Base-by-base conservation (phyloP, 92 coral and sea anemone genomes). In the Porites rus region DNA sequence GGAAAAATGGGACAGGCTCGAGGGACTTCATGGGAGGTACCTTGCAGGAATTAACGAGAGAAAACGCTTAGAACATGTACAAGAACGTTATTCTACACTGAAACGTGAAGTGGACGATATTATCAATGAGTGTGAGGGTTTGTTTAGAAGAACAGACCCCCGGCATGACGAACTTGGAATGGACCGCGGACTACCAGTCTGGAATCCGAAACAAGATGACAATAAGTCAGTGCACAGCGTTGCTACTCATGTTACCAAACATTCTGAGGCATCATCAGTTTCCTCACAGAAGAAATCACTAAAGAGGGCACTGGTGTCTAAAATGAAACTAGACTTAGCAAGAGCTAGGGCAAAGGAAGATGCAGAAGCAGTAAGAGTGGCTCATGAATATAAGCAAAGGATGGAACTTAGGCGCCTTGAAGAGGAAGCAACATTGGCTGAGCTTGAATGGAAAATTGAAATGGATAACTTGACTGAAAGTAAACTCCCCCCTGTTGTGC, bases 361-460 rank as follows among this genome's bases (percentile, higher is more conserved):
- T 52, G 86, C 82, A 52, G 92, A 89, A 78, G 81, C 61, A n/a
- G 89, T 89, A 9, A 52, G 77, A 80, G 14, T 78, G 75, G 62
- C 77, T 51, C 28, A 78, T 25, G 81, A 78, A 64, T 76, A 77
- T 63, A 84, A 78, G 16, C 89, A 82, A 20, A 78, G 69, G 59
- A 71, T 69, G 64, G 75, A 84, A 78, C 65, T 89, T 69, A 63
- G 86, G 24, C 65, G 60, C 67, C 85, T 84, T 2, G 89, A 89
- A 28, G 92, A 89, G 74, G 92, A 89, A 84, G 85, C 84, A 9
- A 52, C 92, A 68, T 58, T 89, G 10, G 89, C 86, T 8, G 92
- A 84, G 25, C 25, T 84, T 21, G 70, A 84, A 10, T 89, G 89
- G 92, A 70, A 38, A 21, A 81, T 89, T 66, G 86, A 89, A 20